Conservation (phyloP, 2,888 invertebrate genomes). For the Trachelus tabidus region DNA sequence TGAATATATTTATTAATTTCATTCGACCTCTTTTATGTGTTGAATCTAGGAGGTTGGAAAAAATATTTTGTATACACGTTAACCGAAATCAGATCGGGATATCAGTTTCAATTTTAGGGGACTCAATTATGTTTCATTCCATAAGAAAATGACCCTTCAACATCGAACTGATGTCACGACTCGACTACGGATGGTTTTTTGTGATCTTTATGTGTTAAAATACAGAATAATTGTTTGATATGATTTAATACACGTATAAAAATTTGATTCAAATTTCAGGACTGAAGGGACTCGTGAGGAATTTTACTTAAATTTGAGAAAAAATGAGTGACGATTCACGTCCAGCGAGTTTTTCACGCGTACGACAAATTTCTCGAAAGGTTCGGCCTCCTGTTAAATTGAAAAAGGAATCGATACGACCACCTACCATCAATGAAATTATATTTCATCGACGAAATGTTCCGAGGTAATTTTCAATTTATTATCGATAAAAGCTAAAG, state of each 20-base stretch:
- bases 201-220: too few relatives aligned
- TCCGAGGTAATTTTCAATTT: conserved; percentile 30
- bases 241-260: too few relatives aligned
- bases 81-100: not conserved
- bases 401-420: conserved; percentile 24
- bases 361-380: conserved; percentile 33
- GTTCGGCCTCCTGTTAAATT: conserved; percentile 26
- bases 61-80: not conserved
- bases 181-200: not conserved
- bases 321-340: conserved; percentile 35
- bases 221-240: too few relatives aligned
- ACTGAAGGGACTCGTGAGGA: not conserved
- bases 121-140: too few relatives aligned
- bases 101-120: too few relatives aligned
- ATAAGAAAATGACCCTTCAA: too few relatives aligned
- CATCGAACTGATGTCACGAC: too few relatives aligned
- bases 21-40: not conserved
- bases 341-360: conserved; percentile 30
- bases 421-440: conserved; percentile 32
- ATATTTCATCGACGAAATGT: conserved; percentile 41
- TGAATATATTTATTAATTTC: not conserved
- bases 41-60: not conserved
- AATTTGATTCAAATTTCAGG: not conserved
- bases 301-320: conserved; percentile 7
- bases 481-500: not conserved